These are phyloP conservation scores for Marcusenius ussheri DNA, from an alignment of 2,113 vertebrate genomes.

Conservation along the genomic window DNA sequence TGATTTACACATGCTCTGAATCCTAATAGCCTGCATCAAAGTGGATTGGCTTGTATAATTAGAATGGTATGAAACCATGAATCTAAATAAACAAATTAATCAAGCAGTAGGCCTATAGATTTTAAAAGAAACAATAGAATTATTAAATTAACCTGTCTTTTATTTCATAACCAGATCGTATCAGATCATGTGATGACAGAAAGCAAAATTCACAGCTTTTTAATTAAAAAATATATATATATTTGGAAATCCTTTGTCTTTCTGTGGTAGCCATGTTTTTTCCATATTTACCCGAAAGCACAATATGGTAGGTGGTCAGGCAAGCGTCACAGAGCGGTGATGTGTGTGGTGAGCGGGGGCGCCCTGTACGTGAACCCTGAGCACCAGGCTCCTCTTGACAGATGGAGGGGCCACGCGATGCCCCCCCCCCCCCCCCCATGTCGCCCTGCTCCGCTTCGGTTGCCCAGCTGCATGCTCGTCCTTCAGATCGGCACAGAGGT, in stretches of 20 bases:
- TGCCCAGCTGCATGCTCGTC: not conserved
- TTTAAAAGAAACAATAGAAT: not conserved
- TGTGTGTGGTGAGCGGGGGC: not conserved
- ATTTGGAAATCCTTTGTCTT: not conserved
- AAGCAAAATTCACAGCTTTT: not conserved
- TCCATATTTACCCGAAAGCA: not conserved
- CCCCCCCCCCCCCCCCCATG: not conserved
- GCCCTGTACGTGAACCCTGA: constrained; percentile 8
- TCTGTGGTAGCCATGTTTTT: not conserved
- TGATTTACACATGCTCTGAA: not conserved
- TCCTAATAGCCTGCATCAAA: not conserved
- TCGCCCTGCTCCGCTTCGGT: not conserved
- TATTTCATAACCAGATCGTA: not conserved
- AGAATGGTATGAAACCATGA: not conserved
- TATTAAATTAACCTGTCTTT: not conserved
- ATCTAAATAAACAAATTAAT: not conserved
- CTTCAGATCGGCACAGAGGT: not conserved
- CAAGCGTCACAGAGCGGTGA: not conserved
- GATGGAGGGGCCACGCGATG: not conserved
- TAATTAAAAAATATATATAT: not conserved
- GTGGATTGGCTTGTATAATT: not conserved
- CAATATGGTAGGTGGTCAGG: not conserved
- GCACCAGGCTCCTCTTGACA: not conserved
- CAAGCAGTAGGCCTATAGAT: not conserved
- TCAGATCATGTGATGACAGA: not conserved